Base-by-base conservation (phyloP, 2,797 vertebrate species). In the Myotis myotis region DNA sequence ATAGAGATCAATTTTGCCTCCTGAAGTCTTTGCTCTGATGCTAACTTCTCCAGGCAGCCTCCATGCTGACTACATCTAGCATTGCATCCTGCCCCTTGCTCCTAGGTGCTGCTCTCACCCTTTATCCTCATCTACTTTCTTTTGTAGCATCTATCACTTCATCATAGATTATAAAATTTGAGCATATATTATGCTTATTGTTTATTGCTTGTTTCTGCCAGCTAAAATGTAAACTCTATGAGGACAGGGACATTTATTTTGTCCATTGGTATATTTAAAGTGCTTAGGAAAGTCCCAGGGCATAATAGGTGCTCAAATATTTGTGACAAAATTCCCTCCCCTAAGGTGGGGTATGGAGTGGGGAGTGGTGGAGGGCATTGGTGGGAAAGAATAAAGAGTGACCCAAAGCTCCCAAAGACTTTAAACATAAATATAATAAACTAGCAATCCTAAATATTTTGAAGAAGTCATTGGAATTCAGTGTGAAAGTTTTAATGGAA, bases 391-490 rank as follows among this genome's bases (percentile, higher is more conserved):
- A 30, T 90, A 55, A 55, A 71, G 23, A 23, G 6, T 3, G 30
- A 51, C 8, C 5, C 5, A 7, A 6, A 55, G n/a, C 62, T 72
- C 22, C 57, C 47, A 47, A 90, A 70, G 41, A 87, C 74, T 91
- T 72, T 30, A 49, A n/a, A 85, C 53, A 70, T 28, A 49, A 72
- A 70, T 62, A 38, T 60, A 85, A 33, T 66, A 87, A 93, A 80
- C 64, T 70, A 80, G 49, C 20, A 95, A 60, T n/a, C 55, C 36
- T 74, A 89, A 68, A 11, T 74, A 53, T 74, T 91, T 66, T 70
- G 28, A 94, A 85, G 51, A 70, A 80, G 81, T 87, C n/a, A 74
- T 13, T 76, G 62, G 47, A 71, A 66, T 94, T 87, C 71, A 78
- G 13, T 55, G 15, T 76, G 72, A 60, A 75, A 22, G 76, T 83